Evolutionary conservation across 1,140 invertebrate genomes (phyloP).

Genomic region (Dolichoris vasculosae): DNA sequence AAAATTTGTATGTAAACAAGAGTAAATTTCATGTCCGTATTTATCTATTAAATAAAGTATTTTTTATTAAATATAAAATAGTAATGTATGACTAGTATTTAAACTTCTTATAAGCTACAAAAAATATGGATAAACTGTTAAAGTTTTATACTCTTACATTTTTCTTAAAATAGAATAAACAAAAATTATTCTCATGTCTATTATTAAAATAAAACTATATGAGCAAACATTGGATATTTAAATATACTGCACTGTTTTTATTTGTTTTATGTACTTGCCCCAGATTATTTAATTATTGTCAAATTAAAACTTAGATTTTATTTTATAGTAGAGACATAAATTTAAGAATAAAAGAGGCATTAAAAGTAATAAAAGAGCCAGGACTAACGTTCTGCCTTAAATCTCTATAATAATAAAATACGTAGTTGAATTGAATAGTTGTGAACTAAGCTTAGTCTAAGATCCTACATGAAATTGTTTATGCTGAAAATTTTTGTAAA

Average conservation of each 20-base stretch:
- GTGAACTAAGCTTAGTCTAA: constrained; percentile 47
- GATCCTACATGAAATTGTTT: constrained; percentile 27
- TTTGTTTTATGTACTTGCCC: constrained; percentile 14
- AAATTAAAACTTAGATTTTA: constrained; percentile 11
- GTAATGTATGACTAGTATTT: not conserved
- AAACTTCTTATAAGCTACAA: not conserved
- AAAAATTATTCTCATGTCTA: constrained; percentile 31
- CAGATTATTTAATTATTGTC: not conserved
- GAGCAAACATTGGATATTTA: not conserved
- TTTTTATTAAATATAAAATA: not conserved
- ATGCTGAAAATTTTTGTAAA: constrained; percentile 23
- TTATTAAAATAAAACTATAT: not conserved
- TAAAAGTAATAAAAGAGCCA: constrained; percentile 29
- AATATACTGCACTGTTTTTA: constrained; percentile 14
- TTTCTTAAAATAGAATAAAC: not conserved
- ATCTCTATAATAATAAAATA: constrained; percentile 28
- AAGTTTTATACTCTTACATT: not conserved
- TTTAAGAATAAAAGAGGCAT: constrained; percentile 43
- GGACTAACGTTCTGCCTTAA: constrained; percentile 24
- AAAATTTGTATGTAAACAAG: not conserved
- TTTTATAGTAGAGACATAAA: not conserved
- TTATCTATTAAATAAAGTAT: constrained; percentile 1
- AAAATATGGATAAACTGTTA: not conserved
- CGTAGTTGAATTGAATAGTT: constrained; percentile 23
- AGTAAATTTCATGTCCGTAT: not conserved